A percentile compares a stretch with the other conserved stretches of the same genome.
Evolutionary conservation across 2,888 invertebrate species (phyloP).

Genomic region (Lottia scabra): DNA sequence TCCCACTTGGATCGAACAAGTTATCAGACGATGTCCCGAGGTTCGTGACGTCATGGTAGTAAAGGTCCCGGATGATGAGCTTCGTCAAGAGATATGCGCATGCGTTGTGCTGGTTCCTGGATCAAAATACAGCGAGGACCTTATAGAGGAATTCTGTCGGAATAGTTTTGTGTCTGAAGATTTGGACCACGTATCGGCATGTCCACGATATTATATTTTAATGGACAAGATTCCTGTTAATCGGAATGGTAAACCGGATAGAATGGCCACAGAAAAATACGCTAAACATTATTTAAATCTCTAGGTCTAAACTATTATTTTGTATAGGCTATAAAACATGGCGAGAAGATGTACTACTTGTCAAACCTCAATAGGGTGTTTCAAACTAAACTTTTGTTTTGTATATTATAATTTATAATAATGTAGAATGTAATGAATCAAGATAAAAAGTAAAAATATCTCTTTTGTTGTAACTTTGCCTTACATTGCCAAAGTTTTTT

Average conservation of each 20-base stretch:
- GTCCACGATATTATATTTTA: not conserved
- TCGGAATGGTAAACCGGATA: not conserved
- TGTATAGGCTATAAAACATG: too few species aligned
- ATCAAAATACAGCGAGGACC: not conserved
- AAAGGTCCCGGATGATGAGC: slow-evolving; percentile 1
- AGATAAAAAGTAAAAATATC: too few species aligned
- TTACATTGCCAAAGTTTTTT: too few species aligned
- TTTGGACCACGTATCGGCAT: not conserved
- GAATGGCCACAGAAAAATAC: not conserved
- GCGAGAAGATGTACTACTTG: too few species aligned
- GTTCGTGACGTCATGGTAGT: slow-evolving; percentile 4
- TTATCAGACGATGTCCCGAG: slow-evolving; percentile 10
- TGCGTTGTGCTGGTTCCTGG: slow-evolving; percentile 4
- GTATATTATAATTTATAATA: too few species aligned
- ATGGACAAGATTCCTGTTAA: not conserved
- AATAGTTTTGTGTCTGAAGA: slow-evolving; percentile 8
- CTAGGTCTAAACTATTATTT: too few species aligned
- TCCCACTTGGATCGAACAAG: slow-evolving; percentile 21
- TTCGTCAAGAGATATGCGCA: slow-evolving; percentile 5
- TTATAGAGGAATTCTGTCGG: not conserved
- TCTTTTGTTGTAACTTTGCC: too few species aligned
- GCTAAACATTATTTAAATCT: slow-evolving; percentile 8
- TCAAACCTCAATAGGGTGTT: too few species aligned
- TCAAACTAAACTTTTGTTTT: too few species aligned
- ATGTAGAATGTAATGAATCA: too few species aligned